Evolutionary conservation across 2,888 invertebrate species (phyloP), one percentile per base, ranked within the genome.

Genomic region (Podabrus alpinus): DNA sequence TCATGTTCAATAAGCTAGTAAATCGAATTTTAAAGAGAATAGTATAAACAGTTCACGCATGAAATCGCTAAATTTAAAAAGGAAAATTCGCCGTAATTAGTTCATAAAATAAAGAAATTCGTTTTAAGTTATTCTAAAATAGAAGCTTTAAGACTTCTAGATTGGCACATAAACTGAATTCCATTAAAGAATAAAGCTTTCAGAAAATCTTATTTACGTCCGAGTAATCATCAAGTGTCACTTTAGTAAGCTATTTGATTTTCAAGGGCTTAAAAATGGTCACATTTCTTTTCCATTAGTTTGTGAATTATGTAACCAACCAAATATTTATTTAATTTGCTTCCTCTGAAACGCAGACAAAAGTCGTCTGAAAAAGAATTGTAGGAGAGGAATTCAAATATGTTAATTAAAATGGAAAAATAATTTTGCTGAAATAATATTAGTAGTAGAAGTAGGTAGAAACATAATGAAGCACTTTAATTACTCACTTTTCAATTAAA

Each of bases 201-300:
- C 29, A 71, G 68, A 68, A 64, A 62, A 24, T 69, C 72, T 70
- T 76, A 72, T 17, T 73, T 76, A 76, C 75, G 77, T 77, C 75
- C 77, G 73, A 77, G 69, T 75, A 71, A 73, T 75, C 74, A 75
- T 77, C 75, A 72, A 75, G 75, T 77, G 75, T 75, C 75, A 72
- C 74, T 76, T 75, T 72, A 73, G 45, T 66, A 70, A 76, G 67
- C 73, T 70, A 76, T 76, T 76, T 73, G 75, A 76, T 76, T 73
- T 76, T 73, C 69, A 73, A 66, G 45, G 69, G 60, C 60, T 76
- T 76, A 69, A 76, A 76, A 75, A 79, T 74, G 75, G 78, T 78
- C 80, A 75, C 77, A 78, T 78, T 80, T 83, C 82, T 84, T 84
- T 85, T 83, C 84, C 83, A 84, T 84, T 84, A 83, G 80, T 76